Percentiles rank a stretch among this genome's conserved stretches.
Evolutionary conservation across 2,113 vertebrate genomes (phyloP).

Genomic region (Channa maculata): DNA sequence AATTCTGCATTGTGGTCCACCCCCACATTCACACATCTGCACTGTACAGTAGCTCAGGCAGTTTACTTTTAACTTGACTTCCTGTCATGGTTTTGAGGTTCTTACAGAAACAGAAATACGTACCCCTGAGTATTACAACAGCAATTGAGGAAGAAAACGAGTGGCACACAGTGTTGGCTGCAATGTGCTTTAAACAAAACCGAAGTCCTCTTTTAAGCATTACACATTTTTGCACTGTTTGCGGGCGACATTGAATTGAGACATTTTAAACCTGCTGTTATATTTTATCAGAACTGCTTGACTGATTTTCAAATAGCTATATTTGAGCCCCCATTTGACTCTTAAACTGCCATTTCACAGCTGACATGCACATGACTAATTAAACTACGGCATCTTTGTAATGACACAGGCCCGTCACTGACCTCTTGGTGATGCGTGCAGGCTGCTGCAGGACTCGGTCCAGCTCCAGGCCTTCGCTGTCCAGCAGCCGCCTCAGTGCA

Average conservation of each 20-base stretch:
- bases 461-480: conserved; percentile 92
- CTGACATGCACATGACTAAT: too few species aligned
- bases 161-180: background rate
- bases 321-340: too few species aligned
- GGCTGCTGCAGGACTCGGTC: conserved; percentile 91
- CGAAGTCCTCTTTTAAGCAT: too few species aligned
- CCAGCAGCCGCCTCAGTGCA: conserved; percentile 91
- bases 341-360: too few species aligned
- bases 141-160: background rate
- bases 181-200: background rate
- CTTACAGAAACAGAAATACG: conserved; percentile 6
- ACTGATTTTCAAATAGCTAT: background rate
- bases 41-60: background rate
- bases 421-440: conserved; percentile 93
- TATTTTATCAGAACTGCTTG: background rate
- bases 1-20: background rate
- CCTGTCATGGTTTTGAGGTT: conserved; percentile 28
- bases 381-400: too few species aligned
- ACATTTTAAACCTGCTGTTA: background rate
- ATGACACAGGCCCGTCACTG: conserved; percentile 9
- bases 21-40: background rate
- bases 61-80: conserved; percentile 9
- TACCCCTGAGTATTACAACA: background rate
- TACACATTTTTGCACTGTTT: too few species aligned
- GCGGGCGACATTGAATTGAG: background rate